phyloP scores from a whole-genome alignment of 1,140 invertebrate species.

The Trichoplusia ni region DNA sequence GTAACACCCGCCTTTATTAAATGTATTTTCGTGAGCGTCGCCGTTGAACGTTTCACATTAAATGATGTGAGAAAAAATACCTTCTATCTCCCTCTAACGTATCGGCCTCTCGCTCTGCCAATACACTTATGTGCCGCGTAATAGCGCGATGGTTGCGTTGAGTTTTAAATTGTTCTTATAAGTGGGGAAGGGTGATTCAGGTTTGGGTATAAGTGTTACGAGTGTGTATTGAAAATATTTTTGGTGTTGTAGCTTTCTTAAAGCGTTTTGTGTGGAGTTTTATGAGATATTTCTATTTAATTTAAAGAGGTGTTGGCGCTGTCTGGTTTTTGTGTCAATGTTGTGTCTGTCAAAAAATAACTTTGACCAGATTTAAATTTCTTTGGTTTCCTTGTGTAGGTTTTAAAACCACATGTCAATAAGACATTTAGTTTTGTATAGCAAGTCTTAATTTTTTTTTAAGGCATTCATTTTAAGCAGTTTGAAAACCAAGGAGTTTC shows the following conservation, averaged over 20 bases:
- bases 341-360: too few species aligned
- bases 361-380: too few species aligned
- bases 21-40: constrained; percentile 56
- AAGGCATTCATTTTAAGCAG: not conserved
- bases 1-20: constrained; percentile 44
- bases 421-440: not conserved
- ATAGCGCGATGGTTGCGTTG: not conserved
- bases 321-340: too few species aligned
- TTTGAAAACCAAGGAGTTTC: too few species aligned
- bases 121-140: constrained; percentile 1
- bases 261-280: not conserved
- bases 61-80: constrained; percentile 65
- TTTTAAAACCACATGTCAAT: too few species aligned
- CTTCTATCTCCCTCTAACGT: constrained; percentile 24
- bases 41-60: constrained; percentile 46
- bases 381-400: too few species aligned
- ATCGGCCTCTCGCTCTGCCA: constrained; percentile 16
- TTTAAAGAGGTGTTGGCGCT: too few species aligned
- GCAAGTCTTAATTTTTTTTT: not conserved
- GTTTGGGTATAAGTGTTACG: too few species aligned
- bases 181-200: not conserved
- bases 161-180: constrained; percentile 12
- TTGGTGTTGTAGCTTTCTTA: not conserved
- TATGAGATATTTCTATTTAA: too few species aligned
- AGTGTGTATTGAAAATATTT: too few species aligned